Evolutionary conservation across 1,140 invertebrate genomes (phyloP).

Genomic region (Lycorma delicatula): DNA sequence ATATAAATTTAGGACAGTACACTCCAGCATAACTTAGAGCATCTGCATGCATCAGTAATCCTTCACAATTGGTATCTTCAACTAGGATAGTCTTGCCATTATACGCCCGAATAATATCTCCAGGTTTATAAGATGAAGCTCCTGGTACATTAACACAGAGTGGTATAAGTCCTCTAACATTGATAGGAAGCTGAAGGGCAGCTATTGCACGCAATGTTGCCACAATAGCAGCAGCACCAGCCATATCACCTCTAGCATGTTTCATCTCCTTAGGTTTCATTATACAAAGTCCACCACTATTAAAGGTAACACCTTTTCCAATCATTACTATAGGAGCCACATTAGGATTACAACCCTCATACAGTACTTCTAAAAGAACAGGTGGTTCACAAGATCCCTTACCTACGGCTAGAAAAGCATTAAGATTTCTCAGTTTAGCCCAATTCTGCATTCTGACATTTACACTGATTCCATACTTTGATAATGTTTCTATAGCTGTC

Average conservation of each 20-base stretch:
- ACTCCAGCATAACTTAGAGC: slow-evolving; percentile 51
- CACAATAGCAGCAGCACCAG: slow-evolving; percentile 52
- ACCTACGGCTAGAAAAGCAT: slow-evolving; percentile 50
- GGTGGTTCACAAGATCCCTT: slow-evolving; percentile 53
- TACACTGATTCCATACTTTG: slow-evolving; percentile 40
- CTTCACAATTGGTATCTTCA: slow-evolving; percentile 59
- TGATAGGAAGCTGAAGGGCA: slow-evolving; percentile 45
- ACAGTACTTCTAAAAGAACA: slow-evolving; percentile 39
- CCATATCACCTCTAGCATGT: slow-evolving; percentile 57
- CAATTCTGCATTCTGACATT: slow-evolving; percentile 40
- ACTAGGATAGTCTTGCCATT: slow-evolving; percentile 50
- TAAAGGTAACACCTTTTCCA: slow-evolving; percentile 55
- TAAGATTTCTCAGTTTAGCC: slow-evolving; percentile 48
- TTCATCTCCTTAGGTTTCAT: slow-evolving; percentile 50
- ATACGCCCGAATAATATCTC: slow-evolving; percentile 53
- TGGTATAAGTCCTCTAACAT: slow-evolving; percentile 46
- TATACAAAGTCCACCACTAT: slow-evolving; percentile 55
- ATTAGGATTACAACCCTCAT: slow-evolving; percentile 33
- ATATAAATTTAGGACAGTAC: slow-evolving; percentile 47
- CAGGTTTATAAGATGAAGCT: slow-evolving; percentile 48
- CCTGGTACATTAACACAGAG: slow-evolving; percentile 55
- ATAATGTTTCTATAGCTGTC: slow-evolving; percentile 38
- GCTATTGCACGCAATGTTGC: slow-evolving; percentile 45
- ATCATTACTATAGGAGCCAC: slow-evolving; percentile 37
- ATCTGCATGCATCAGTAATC: slow-evolving; percentile 50